Conservation (phyloP, 2,888 invertebrate species). For the Calephelis perditalis region DNA sequence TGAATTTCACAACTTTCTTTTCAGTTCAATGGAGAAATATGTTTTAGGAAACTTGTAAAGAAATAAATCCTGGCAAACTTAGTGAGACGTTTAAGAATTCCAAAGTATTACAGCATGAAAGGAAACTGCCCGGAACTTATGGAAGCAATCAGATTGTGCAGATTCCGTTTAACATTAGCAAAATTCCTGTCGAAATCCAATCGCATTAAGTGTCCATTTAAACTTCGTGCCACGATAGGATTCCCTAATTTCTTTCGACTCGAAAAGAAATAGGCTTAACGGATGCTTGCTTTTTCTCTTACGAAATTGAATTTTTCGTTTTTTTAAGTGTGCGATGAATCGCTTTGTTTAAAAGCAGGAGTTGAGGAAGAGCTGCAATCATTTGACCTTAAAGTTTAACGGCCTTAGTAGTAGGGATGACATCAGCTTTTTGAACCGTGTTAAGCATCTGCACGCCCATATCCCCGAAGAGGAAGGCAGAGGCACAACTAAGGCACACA, state of each 20-base stretch:
- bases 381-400: too few species aligned
- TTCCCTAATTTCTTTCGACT: constrained; percentile 52
- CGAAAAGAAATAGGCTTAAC: constrained; percentile 48
- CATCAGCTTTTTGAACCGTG: too few species aligned
- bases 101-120: constrained; percentile 65
- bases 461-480: too few species aligned
- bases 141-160: constrained; percentile 70
- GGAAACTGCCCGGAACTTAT: constrained; percentile 69
- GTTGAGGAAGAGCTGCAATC: too few species aligned
- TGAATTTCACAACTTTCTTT: constrained; percentile 26
- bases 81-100: constrained; percentile 42
- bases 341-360: too few species aligned
- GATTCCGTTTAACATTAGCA: constrained; percentile 69
- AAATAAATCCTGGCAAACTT: constrained; percentile 23
- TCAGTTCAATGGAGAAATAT: constrained; percentile 18
- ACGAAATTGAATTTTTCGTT: constrained; percentile 13
- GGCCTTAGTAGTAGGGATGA: too few species aligned
- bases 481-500: too few species aligned
- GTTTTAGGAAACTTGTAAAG: constrained; percentile 22
- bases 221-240: constrained; percentile 64
- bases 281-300: constrained; percentile 31
- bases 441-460: too few species aligned
- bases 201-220: constrained; percentile 69
- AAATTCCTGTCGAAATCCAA: constrained; percentile 66
- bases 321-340: too few species aligned